A percentile compares a stretch with the other conserved stretches of the same genome.
phyloP scores from a whole-genome alignment of 2,113 vertebrate genomes.

The Tilapia sparmanii region DNA sequence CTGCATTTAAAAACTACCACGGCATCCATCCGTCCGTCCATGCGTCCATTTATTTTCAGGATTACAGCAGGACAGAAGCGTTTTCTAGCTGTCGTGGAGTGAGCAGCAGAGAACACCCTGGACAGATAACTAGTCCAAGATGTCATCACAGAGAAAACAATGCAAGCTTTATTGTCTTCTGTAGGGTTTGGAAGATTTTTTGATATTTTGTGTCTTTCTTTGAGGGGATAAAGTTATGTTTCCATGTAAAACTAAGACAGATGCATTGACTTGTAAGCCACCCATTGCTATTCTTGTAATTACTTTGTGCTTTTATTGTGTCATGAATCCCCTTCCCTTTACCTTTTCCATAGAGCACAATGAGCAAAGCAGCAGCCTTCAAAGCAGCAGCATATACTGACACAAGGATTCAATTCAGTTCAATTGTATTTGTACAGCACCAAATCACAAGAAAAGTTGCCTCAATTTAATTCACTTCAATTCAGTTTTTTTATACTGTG shows the following conservation, averaged over 20 bases:
- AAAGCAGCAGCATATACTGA: neutral
- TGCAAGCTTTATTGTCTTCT: neutral
- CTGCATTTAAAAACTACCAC: neutral
- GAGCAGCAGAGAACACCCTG: neutral
- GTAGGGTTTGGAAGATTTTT: neutral
- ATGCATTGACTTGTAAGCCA: neutral
- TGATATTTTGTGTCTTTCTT: neutral
- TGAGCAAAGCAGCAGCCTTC: neutral
- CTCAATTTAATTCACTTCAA: neutral
- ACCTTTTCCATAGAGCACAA: neutral
- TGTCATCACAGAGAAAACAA: neutral
- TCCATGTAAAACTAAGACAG: neutral
- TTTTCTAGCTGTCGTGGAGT: neutral
- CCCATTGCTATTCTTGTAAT: neutral
- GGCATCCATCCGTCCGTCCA: neutral
- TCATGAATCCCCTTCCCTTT: neutral
- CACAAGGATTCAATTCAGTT: neutral
- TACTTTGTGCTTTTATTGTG: neutral
- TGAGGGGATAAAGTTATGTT: neutral
- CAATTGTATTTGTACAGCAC: neutral
- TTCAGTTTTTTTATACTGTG: rapidly evolving
- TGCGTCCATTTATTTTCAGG: neutral
- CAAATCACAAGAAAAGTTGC: neutral
- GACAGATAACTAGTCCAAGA: neutral
- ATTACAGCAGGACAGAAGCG: neutral